Percentiles rank a stretch among this genome's conserved stretches.
Conservation (phyloP, 1,140 invertebrate genomes). For the Bombus cullumanus region DNA sequence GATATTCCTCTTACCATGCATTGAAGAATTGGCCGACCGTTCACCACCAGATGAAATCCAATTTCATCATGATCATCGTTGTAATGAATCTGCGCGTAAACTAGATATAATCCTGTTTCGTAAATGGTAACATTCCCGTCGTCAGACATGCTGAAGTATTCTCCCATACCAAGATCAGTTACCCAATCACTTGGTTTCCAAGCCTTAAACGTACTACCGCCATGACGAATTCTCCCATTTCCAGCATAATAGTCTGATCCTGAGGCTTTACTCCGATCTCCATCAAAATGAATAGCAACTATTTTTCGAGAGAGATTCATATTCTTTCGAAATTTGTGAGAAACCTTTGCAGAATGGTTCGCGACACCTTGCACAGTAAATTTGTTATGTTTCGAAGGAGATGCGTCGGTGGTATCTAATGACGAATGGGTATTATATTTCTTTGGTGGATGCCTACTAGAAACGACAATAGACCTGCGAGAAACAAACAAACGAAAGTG, state of each 20-base stretch:
- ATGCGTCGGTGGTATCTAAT: slow-evolving; percentile 14
- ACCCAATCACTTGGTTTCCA: slow-evolving; percentile 83
- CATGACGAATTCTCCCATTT: slow-evolving; percentile 82
- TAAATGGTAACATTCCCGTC: slow-evolving; percentile 84
- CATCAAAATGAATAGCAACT: slow-evolving; percentile 75
- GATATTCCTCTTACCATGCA: slow-evolving; percentile 79
- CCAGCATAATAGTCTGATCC: slow-evolving; percentile 75
- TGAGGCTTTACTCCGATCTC: slow-evolving; percentile 69
- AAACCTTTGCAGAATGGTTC: background rate
- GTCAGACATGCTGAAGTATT: slow-evolving; percentile 74
- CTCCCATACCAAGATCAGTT: slow-evolving; percentile 75
- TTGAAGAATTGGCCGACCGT: slow-evolving; percentile 83
- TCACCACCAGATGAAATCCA: slow-evolving; percentile 85
- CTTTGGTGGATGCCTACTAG: slow-evolving; percentile 53
- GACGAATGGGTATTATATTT: slow-evolving; percentile 51
- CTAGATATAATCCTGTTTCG: slow-evolving; percentile 85
- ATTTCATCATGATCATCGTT: slow-evolving; percentile 86
- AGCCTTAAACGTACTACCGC: slow-evolving; percentile 80
- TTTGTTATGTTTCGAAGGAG: background rate
- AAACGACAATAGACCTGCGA: slow-evolving; percentile 11
- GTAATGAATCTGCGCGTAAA: slow-evolving; percentile 88
- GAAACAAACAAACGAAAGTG: background rate
- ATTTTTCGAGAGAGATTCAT: slow-evolving; percentile 65
- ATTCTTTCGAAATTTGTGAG: slow-evolving; percentile 47
- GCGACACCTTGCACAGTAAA: background rate